Evolutionary conservation across 1,140 invertebrate genomes (phyloP), one percentile per base, ranked within the genome.

Genomic region (Brachystomella parvula): DNA sequence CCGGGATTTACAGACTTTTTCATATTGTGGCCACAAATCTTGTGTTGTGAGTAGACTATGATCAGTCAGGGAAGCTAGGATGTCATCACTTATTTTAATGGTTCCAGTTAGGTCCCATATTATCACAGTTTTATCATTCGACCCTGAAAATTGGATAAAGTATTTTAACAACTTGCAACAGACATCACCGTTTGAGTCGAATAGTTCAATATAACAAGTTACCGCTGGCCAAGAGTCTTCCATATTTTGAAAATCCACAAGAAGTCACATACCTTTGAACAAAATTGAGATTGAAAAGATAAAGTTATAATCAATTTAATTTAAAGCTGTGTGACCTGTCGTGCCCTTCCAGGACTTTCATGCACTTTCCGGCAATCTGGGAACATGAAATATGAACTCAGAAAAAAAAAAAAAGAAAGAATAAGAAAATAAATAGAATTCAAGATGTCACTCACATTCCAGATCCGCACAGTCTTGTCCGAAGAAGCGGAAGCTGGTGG

Each of bases 381-480:
- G 31, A 35, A 61, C n/a, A n/a, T n/a, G n/a, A n/a, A n/a, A n/a
- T n/a, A n/a, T n/a, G n/a, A n/a, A n/a, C n/a, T n/a, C n/a, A n/a
- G n/a, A n/a, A n/a, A n/a, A 47, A 61, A 66, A 2, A 61, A 66
- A 32, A 33, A 49, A 66, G 44, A 28, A 61, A 47, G 49, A 35
- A 26, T 2, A n/a, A 57, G 2, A 32, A 56, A 9, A 44, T 44
- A 19, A 59, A 33, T 59, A 44, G 29, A 1, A 44, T 59, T 44
- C 24, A 35, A 58, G n/a, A n/a, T n/a, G n/a, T 6, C n/a, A 77
- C 80, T 82, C 76, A 83, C 81, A 71, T 87, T 81, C 88, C 88
- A 89, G n/a, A 89, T 75, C 59, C 86, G 82, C 17, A 85, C 78
- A 12, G 84, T 83, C 77, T 88, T 89, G 77, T 90, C 88, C 49